Conservation (phyloP, 64 coral and sea anemone genomes). For the Anthopleura sola region DNA sequence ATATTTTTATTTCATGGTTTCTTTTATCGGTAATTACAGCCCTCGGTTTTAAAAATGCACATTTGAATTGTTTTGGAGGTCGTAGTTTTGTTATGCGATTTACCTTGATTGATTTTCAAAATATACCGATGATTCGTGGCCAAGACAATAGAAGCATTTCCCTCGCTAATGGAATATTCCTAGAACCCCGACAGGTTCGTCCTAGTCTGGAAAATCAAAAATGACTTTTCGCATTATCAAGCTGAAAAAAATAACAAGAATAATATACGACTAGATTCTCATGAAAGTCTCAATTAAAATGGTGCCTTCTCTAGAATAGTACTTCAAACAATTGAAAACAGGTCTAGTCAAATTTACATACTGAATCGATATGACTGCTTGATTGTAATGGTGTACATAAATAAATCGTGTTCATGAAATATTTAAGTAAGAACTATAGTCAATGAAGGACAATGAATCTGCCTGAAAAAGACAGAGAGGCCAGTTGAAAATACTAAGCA, state of each 20-base stretch:
- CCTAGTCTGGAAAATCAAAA: constrained; percentile 6
- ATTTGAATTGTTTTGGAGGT: constrained; percentile 5
- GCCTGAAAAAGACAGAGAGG: background rate
- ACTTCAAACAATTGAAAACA: constrained; percentile 10
- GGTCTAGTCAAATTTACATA: constrained; percentile 2
- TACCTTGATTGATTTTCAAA: constrained; percentile 21
- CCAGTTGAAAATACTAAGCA: background rate
- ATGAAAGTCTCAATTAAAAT: background rate
- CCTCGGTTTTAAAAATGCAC: background rate
- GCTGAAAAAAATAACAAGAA: background rate
- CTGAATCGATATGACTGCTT: constrained; percentile 2
- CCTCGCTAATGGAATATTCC: background rate
- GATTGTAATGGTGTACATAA: background rate
- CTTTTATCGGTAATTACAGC: background rate
- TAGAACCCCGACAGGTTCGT: background rate
- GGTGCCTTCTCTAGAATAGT: background rate
- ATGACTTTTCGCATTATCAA: background rate
- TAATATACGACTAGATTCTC: background rate
- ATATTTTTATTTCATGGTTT: background rate
- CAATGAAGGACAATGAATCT: background rate
- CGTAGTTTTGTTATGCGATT: constrained; percentile 19
- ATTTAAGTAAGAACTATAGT: background rate
- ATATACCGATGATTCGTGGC: background rate
- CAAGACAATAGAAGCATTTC: constrained; percentile 5
- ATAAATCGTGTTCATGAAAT: background rate